A percentile compares a stretch with the other conserved stretches of the same genome.
phyloP scores from a whole-genome alignment of 2,113 vertebrate genomes.

The Myodes glareolus region DNA sequence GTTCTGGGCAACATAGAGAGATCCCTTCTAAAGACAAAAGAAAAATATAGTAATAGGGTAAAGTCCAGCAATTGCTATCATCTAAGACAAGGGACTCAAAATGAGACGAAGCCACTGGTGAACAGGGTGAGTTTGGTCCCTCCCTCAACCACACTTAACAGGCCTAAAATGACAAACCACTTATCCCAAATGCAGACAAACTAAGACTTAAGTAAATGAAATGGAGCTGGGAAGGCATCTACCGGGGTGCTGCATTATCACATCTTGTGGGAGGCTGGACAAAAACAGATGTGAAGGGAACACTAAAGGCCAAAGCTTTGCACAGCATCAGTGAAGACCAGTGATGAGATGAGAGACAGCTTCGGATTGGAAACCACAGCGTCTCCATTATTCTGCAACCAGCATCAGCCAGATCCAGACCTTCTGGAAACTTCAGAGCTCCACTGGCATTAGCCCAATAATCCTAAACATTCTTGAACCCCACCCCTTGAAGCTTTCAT shows the following conservation, averaged over 20 bases:
- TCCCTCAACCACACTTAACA: not conserved
- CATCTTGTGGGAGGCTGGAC: not conserved
- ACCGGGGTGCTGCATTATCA: not conserved
- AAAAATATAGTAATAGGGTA: not conserved
- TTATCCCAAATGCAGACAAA: slow-evolving; percentile 9
- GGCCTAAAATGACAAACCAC: not conserved
- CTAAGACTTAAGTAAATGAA: not conserved
- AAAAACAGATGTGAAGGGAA: not conserved
- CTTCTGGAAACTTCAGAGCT: not conserved
- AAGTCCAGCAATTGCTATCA: too few species aligned
- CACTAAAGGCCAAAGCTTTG: not conserved
- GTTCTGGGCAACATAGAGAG: not conserved
- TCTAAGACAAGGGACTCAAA: not conserved
- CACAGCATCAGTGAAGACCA: not conserved
- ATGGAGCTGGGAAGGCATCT: not conserved
- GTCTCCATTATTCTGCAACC: not conserved
- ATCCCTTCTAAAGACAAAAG: not conserved
- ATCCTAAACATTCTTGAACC: not conserved
- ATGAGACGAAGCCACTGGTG: not conserved
- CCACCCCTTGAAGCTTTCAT: not conserved
- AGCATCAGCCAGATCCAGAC: not conserved
- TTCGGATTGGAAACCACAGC: not conserved
- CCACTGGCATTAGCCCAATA: not conserved
- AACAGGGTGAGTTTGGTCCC: not conserved
- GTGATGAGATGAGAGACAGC: not conserved